Evolutionary conservation across 2,797 vertebrate genomes (phyloP).

Genomic region (Gallinago solitaria): DNA sequence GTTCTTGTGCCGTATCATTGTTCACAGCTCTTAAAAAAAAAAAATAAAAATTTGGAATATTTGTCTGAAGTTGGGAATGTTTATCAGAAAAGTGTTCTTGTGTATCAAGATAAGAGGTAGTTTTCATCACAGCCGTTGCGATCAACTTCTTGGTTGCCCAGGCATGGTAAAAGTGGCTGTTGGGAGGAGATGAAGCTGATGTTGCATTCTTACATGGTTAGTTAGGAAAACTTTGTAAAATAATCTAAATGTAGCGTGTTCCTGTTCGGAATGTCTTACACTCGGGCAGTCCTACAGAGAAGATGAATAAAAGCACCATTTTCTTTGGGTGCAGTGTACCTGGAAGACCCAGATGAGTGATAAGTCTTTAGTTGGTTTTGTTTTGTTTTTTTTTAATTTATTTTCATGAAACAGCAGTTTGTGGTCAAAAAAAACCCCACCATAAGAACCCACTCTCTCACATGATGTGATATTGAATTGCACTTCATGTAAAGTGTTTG

Average conservation of each 20-base stretch:
- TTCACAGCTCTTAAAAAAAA: background rate
- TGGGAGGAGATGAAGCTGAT: background rate
- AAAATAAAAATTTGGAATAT: background rate
- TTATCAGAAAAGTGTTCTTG: background rate
- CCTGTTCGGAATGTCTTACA: background rate
- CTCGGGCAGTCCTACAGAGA: background rate
- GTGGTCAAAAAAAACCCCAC: background rate
- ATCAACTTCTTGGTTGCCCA: background rate
- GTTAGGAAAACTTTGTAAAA: background rate
- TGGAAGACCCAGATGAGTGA: background rate
- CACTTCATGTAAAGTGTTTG: background rate
- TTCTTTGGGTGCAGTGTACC: background rate
- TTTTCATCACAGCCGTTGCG: background rate
- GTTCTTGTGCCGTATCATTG: background rate
- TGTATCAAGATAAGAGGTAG: background rate
- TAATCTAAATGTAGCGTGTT: background rate
- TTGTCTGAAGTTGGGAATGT: background rate
- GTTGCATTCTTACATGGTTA: background rate
- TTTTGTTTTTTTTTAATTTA: background rate
- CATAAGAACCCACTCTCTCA: background rate
- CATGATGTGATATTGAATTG: background rate
- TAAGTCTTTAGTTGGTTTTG: background rate
- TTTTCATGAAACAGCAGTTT: background rate
- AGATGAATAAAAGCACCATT: background rate
- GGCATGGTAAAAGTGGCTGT: background rate